These are phyloP conservation scores for Zygaena filipendulae DNA, from an alignment of 2,888 invertebrate genomes.

Conservation along the genomic window DNA sequence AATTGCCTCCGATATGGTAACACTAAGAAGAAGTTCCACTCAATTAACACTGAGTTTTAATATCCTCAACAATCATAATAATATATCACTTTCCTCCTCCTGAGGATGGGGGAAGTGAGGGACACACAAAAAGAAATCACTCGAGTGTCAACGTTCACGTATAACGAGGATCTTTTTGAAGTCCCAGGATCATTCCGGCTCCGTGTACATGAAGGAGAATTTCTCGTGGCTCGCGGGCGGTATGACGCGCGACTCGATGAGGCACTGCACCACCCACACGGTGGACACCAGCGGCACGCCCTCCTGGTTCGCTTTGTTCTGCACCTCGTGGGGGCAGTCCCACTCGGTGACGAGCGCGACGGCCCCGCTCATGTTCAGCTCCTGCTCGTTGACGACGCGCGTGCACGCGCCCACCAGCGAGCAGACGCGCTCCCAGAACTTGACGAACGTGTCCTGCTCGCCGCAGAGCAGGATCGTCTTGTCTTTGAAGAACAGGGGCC, in stretches of 20 bases:
- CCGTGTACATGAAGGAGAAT: slow-evolving; percentile 64
- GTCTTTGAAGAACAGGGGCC: slow-evolving; percentile 57
- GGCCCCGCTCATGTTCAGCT: slow-evolving; percentile 52
- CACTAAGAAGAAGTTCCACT: too few species aligned
- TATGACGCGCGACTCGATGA: slow-evolving; percentile 70
- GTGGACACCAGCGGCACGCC: slow-evolving; percentile 74
- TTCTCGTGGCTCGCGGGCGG: slow-evolving; percentile 56
- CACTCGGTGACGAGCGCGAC: slow-evolving; percentile 71
- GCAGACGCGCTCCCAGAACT: slow-evolving; percentile 72
- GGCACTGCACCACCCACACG: slow-evolving; percentile 75
- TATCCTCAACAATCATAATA: too few species aligned
- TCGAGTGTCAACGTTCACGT: slow-evolving; percentile 62
- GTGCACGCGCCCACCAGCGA: slow-evolving; percentile 65
- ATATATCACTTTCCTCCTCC: too few species aligned
- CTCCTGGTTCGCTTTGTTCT: slow-evolving; percentile 64
- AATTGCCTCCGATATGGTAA: too few species aligned
- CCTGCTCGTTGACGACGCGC: slow-evolving; percentile 52
- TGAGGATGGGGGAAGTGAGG: too few species aligned
- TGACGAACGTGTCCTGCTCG: slow-evolving; percentile 61
- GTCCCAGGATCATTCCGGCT: slow-evolving; percentile 66
- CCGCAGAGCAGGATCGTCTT: slow-evolving; percentile 59
- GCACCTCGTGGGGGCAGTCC: slow-evolving; percentile 68
- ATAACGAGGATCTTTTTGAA: slow-evolving; percentile 56
- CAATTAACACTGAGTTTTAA: too few species aligned
- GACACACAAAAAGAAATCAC: too few species aligned